A percentile compares a stretch with the other conserved stretches of the same genome.
phyloP scores from a whole-genome alignment of 2,888 invertebrate species.

The Steromphala cineraria region DNA sequence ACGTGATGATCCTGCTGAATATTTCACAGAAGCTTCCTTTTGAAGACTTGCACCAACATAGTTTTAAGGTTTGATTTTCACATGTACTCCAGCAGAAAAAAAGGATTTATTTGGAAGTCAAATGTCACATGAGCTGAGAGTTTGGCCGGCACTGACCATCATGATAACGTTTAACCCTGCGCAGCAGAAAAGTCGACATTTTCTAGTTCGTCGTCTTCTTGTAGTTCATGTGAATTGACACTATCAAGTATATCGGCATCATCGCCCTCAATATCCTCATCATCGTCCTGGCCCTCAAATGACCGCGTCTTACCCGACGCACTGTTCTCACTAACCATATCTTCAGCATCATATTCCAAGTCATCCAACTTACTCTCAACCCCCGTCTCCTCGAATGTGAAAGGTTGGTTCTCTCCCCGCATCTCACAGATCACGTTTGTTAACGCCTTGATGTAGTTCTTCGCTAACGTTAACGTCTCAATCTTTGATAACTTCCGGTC shows the following conservation, averaged over 20 bases:
- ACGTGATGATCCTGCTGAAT: background rate
- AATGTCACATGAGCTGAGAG: background rate
- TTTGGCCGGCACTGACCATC: background rate
- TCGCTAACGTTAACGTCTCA: conserved; percentile 90
- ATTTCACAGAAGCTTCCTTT: background rate
- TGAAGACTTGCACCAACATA: background rate
- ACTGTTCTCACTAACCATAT: conserved; percentile 13
- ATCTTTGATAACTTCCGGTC: conserved; percentile 90
- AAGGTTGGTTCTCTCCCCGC: conserved; percentile 84
- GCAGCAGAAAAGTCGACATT: background rate
- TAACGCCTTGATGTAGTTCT: conserved; percentile 92
- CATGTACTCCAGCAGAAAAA: background rate
- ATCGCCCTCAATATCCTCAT: background rate
- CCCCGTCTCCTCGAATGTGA: conserved; percentile 76
- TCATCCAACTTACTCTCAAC: conserved; percentile 38
- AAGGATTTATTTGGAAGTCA: conserved; percentile 5
- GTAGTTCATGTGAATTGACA: conserved; percentile 5
- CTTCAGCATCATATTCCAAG: conserved; percentile 38
- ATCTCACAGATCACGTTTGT: conserved; percentile 90
- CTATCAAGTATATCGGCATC: background rate
- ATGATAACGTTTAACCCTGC: background rate
- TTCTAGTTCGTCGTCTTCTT: background rate
- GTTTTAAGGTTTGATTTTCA: background rate
- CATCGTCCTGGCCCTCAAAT: background rate
- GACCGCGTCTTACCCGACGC: background rate